Base-by-base conservation (phyloP, 2,888 invertebrate genomes). In the Sussaba pulchella region DNA sequence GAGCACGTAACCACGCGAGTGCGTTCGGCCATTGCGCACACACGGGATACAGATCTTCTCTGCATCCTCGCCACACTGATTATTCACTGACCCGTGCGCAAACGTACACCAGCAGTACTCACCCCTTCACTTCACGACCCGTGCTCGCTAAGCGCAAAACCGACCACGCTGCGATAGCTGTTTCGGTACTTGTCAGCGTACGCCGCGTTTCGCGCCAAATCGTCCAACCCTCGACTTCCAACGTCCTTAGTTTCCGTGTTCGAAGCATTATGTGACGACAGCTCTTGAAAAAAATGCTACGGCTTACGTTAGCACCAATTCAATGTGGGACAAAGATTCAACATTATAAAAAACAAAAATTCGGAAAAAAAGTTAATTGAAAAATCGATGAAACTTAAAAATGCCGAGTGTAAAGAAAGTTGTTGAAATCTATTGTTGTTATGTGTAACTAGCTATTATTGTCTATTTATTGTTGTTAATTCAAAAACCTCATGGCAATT, bases 61-160 rank as follows among this genome's bases (percentile, higher is more conserved):
- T 52, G 47, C 14, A 67, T 72, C 63, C 77, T 80, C 82, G 41
- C 54, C 61, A 54, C 82, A 73, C 80, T 77, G 78, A 83, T 83
- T 83, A 82, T 82, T 83, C 78, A 82, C 73, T 82, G 81, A 77
- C 76, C 78, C 81, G 54, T 73, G 70, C 61, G 73, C 69, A 76
- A 54, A 69, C 75, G 69, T 76, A 47, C 57, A 76, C 67, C 45
- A 66, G 14, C 69, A 36, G 57, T 64, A 69, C 73, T 63, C 69
- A 45, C 54, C 61, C 63, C 39, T 61, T 43, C 39, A 41, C 26
- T 45, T 43, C 4, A 19, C 66, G 39, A 61, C 41, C 39, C 26
- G 41, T 47, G 24, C 50, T n/a, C 69, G 70, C 66, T 61, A 66
- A 59, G 24, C 66, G 17, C 39, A 26, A 41, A 67, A 72, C 54